Evolutionary conservation across 2,797 vertebrate genomes (phyloP), one percentile per base, ranked within the genome.

Genomic region (Leptatherina wallacei): DNA sequence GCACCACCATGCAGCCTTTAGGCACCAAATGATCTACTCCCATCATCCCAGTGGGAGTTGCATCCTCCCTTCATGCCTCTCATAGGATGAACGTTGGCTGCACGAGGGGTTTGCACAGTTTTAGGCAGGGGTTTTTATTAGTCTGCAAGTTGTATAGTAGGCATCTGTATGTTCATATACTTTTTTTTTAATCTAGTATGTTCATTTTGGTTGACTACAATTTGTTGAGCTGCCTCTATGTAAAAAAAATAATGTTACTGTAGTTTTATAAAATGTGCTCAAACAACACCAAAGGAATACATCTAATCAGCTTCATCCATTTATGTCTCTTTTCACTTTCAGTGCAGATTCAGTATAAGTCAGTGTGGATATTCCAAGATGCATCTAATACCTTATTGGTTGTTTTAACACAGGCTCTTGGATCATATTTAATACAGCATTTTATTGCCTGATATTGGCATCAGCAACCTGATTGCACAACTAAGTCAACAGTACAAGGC

Each of bases 401-500:
- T 42, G 32, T 66, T 84, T 62, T 35, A 74, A 63, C 52, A 40
- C 24, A 49, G 1, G 16, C 2, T 61, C 22, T 42, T 59, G 12
- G 5, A 67, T 80, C 57, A 29, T 40, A 59, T 57, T 71, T 65
- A 73, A 73, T 73, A 59, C 27, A 63, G 57, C 63, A 27, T 63
- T 84, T 82, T 67, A 69, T 80, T 59, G 55, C 51, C 69, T 38
- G 32, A 68, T 56, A 47, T 62, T 64, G 40, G 52, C 56, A 60
- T 58, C 66, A 36, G 65, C 57, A 71, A 57, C 65, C 44, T 72
- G 44, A 73, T 35, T 64, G n/a, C 54, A 80, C 61, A 58, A 60
- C 52, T 29, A 57, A 72, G 69, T 73, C 71, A 68, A 73, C 79
- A 69, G 36, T 55, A 73, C 61, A 77, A 51, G 67, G 65, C 70